Evolutionary conservation across 2,113 vertebrate species (phyloP), one percentile per base, ranked within the genome.

Genomic region (Nicator chloris): DNA sequence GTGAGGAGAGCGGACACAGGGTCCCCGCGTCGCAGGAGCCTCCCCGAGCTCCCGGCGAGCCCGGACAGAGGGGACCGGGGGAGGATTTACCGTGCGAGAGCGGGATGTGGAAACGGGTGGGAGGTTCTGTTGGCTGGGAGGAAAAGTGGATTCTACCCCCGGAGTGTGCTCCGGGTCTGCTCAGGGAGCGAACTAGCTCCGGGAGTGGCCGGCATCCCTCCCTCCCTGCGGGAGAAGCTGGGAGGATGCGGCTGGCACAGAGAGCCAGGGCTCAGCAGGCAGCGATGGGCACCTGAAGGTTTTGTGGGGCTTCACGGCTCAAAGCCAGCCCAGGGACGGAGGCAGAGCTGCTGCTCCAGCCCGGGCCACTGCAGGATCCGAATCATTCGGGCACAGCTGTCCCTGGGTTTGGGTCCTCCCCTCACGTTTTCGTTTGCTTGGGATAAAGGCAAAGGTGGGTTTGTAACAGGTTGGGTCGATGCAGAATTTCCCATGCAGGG

Each of bases 301-400:
- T 64, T 90, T 68, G 68, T 1, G 26, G 54, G 30, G 50, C 47
- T 47, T 54, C 21, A 1, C 0, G 28, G 26, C 21, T 35, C 5
- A 6, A 12, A 37, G 16, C 7, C 66, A 66, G 47, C 53, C 31
- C 39, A 2, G 37, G 35, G 26, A 11, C 2, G 0, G 78, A 21
- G 59, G 7, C 26, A 27, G 82, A 76, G 49, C 24, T 49, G 85
- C 51, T 50, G 88, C 77, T 70, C 24, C 73, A 64, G 76, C 60
- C 42, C 4, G 10, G 51, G 60, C 4, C 15, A 0, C 21, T 1
- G 7, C 19, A 9, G 45, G 40, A 2, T 24, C 53, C 4, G 37
- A 51, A 11, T 47, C 35, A 1, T 47, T 4, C 1, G 27, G 40
- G 33, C 10, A 5, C 5, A 1, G 11, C 15, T 17, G 21, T 6